Base-by-base conservation (phyloP, 2,797 vertebrate species). In the Danionella dracula region DNA sequence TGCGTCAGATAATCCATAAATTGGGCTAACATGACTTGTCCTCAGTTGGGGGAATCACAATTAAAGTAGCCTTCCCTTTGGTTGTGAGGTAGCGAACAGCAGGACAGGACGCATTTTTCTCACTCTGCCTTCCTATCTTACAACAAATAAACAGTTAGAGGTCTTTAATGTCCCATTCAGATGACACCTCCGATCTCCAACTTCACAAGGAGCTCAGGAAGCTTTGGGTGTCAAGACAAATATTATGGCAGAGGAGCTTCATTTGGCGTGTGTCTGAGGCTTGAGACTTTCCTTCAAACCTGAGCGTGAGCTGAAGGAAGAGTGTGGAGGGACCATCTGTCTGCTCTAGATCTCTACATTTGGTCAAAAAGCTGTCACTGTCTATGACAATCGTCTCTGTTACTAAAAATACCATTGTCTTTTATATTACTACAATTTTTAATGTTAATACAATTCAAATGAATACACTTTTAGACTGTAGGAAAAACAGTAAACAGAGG, bases 171-270 rank as follows among this genome's bases (percentile, higher is more conserved):
- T 72, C 4, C 48, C 70, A 32, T 66, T 54, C 68, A 67, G 55
- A 23, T 58, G 31, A 74, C 79, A 73, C 79, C 75, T 77, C 61
- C 21, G 29, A 21, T 45, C 45, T 64, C 56, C 58, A 51, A 38
- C 54, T 50, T 55, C 44, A 67, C 76, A 69, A 50, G 51, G 61
- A 77, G 17, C 66, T 66, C 79, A 78, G 81, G 81, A 82, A 82
- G 78, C 70, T 41, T 35, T n/a, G 12, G 60, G 77, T 72, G 81
- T 73, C 55, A 82, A 79, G 70, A 76, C 67, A 79, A 82, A 82
- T 79, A 81, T 82, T 81, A 76, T 79, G 66, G 73, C 60, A 75
- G 71, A 19, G 48, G 55, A 68, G 38, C 66, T 69, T 80, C 80
- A 79, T 76, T 76, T 80, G 80, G 62, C 72, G 56, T 23, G 37